phyloP scores from a whole-genome alignment of 1,140 invertebrate species.

The Drosophila trapezifrons region DNA sequence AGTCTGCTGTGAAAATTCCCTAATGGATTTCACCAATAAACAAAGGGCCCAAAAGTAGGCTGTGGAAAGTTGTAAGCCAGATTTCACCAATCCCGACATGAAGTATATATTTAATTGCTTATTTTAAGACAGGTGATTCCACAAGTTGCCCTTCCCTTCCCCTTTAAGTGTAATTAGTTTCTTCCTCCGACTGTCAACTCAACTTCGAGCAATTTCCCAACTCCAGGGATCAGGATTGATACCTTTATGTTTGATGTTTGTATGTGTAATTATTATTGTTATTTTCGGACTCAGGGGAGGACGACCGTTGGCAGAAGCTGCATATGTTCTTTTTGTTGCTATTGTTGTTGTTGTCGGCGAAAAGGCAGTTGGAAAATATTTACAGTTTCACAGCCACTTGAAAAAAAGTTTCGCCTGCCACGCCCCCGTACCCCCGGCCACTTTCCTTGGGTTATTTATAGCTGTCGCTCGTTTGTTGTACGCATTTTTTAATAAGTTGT shows the following conservation, averaged over 20 bases:
- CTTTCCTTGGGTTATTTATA: slow-evolving; percentile 65
- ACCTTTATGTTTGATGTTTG: too few relatives aligned
- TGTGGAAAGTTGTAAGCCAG: too few relatives aligned
- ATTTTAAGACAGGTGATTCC: not conserved
- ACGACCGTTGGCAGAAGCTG: slow-evolving; percentile 23
- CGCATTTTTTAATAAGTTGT: slow-evolving; percentile 74
- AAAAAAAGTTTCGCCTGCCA: slow-evolving; percentile 36
- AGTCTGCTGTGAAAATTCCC: not conserved
- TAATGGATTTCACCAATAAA: not conserved
- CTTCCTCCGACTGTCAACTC: not conserved
- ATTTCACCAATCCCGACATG: not conserved
- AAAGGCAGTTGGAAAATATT: slow-evolving; percentile 41
- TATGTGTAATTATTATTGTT: slow-evolving; percentile 8
- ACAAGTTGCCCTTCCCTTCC: not conserved
- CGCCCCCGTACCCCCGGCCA: not conserved
- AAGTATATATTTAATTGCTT: not conserved
- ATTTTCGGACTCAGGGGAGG: not conserved
- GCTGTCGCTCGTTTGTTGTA: slow-evolving; percentile 70
- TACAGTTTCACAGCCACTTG: slow-evolving; percentile 68
- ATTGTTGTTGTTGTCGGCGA: not conserved
- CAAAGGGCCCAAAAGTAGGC: too few relatives aligned
- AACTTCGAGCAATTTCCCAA: not conserved
- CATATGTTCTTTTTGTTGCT: slow-evolving; percentile 19
- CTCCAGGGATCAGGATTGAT: not conserved
- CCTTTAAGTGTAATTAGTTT: too few relatives aligned